These are phyloP conservation scores for Poecile montanus DNA, from an alignment of 2,797 vertebrate species.

Conservation along the genomic window DNA sequence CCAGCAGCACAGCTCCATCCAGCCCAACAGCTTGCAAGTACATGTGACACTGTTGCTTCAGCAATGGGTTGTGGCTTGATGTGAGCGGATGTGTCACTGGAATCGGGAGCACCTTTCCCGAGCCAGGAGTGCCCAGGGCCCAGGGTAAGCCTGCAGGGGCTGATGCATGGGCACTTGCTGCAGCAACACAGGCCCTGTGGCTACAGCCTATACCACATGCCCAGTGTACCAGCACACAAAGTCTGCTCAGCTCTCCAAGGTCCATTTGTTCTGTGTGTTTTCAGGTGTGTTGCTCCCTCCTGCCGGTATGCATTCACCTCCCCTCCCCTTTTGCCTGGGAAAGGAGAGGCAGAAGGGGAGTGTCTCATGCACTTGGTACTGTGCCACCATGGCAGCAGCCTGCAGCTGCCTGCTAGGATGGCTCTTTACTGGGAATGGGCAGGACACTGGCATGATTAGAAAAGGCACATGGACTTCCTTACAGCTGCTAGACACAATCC, in stretches of 20 bases:
- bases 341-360: background rate
- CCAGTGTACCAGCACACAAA: accelerated
- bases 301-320: accelerated
- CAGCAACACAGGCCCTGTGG: accelerated
- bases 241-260: background rate
- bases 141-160: background rate
- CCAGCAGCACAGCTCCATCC: background rate
- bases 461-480: background rate
- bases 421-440: background rate
- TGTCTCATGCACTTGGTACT: background rate
- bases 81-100: background rate
- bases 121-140: background rate
- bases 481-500: background rate
- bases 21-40: background rate
- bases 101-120: background rate
- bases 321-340: background rate
- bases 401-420: background rate
- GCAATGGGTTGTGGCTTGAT: background rate
- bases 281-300: background rate
- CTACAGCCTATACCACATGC: background rate
- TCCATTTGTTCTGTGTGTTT: background rate
- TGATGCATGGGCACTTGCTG: accelerated
- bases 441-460: background rate
- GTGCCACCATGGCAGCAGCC: background rate
- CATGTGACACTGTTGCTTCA: accelerated